These are phyloP conservation scores for Mesoclemmys tuberculata DNA, from an alignment of 2,113 vertebrate genomes.

Conservation along the genomic window DNA sequence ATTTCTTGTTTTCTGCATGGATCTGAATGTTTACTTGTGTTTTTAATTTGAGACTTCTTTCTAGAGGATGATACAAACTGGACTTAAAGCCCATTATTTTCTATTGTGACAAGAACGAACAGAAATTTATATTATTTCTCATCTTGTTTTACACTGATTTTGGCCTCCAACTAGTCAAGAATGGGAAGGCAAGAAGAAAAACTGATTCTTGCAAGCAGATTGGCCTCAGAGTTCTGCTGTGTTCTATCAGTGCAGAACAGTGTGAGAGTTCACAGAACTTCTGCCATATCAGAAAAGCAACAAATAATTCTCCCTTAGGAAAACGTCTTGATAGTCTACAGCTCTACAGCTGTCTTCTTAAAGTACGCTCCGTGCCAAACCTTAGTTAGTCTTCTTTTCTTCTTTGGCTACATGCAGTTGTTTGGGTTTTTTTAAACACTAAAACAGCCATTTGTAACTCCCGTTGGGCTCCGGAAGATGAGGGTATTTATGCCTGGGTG, in stretches of 20 bases:
- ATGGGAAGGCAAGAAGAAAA: not conserved
- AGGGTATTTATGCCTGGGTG: not conserved
- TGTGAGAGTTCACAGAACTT: not conserved
- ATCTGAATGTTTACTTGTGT: not conserved
- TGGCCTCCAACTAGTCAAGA: not conserved
- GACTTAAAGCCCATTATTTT: not conserved
- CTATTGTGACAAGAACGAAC: not conserved
- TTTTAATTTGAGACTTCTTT: not conserved
- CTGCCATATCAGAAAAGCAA: not conserved
- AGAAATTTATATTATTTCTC: not conserved
- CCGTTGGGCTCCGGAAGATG: not conserved
- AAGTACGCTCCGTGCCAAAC: not conserved
- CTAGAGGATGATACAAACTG: not conserved
- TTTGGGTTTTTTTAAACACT: not conserved
- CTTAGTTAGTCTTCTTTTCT: conserved; percentile 28
- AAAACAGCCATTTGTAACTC: not conserved
- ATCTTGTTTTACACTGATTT: not conserved
- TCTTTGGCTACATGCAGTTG: not conserved
- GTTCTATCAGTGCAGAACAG: not conserved
- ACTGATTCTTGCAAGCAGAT: not conserved
- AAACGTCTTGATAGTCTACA: not conserved
- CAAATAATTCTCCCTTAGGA: not conserved
- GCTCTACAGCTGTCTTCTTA: not conserved
- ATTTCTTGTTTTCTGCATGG: not conserved
- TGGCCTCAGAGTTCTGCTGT: not conserved